These are phyloP conservation scores for Ecdyonurus torrentis DNA, from an alignment of 2,888 invertebrate genomes.

Conservation along the genomic window DNA sequence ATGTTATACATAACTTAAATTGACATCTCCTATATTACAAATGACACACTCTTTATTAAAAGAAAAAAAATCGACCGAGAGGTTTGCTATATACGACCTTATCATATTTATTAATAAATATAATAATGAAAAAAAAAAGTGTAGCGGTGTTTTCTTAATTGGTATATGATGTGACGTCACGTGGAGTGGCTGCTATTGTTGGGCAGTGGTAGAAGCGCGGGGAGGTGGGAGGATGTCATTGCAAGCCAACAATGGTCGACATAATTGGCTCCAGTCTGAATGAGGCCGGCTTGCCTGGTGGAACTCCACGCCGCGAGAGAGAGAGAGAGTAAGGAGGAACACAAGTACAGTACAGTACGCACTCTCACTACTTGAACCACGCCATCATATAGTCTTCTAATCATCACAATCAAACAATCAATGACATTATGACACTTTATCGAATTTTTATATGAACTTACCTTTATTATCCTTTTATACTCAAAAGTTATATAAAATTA, in stretches of 20 bases:
- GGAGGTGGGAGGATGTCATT: not conserved
- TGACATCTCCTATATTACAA: no score
- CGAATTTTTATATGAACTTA: no score
- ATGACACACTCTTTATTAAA: no score
- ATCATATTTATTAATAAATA: not conserved
- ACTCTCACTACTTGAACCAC: not conserved
- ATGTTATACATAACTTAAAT: no score
- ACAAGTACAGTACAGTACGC: not conserved
- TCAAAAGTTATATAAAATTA: no score
- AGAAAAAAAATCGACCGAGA: no score
- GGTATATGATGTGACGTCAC: not conserved
- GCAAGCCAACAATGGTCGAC: conserved; percentile 1
- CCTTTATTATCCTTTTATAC: no score
- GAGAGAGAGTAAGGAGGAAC: not conserved
- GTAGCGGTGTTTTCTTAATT: not conserved
- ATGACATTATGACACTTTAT: no score
- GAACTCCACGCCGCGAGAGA: not conserved
- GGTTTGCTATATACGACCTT: not conserved
- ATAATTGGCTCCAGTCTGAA: conserved; percentile 3
- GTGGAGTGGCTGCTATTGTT: not conserved
- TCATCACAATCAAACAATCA: no score
- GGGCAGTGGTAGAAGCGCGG: not conserved
- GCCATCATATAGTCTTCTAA: no score
- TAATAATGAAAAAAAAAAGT: not conserved
- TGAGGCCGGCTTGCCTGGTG: not conserved